Conservation (phyloP, 2,113 vertebrate species). For the Tachycineta bicolor region DNA sequence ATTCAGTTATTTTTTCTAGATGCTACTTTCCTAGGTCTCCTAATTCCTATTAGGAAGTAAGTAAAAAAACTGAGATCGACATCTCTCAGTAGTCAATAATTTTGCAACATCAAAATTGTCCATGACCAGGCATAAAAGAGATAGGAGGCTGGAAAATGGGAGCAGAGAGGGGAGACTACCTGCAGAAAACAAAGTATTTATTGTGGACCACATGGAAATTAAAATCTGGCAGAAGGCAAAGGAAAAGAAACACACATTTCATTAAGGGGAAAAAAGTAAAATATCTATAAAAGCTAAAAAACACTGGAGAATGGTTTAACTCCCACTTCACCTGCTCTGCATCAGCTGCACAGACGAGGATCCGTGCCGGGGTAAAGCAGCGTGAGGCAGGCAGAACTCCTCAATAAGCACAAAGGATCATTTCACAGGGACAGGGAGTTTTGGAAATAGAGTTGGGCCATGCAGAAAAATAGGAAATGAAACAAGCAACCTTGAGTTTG, state of each 20-base stretch:
- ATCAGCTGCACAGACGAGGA: neutral
- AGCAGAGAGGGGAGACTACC: neutral
- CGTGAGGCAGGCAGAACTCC: neutral
- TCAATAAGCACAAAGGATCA: rapidly evolving
- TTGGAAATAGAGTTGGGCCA: neutral
- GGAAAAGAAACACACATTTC: neutral
- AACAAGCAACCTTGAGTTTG: neutral
- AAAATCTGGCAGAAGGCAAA: neutral
- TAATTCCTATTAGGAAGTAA: neutral
- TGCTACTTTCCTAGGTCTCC: neutral
- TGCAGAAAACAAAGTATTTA: neutral
- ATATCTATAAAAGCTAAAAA: neutral
- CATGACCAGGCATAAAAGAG: neutral
- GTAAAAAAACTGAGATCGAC: neutral
- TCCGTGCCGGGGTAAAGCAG: rapidly evolving
- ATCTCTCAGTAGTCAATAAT: neutral
- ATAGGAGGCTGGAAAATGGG: neutral
- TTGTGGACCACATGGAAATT: neutral
- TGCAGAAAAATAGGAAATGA: neutral
- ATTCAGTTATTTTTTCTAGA: neutral
- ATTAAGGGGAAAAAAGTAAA: neutral
- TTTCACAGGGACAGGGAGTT: neutral
- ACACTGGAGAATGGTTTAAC: neutral
- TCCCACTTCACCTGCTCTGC: too few relatives aligned
- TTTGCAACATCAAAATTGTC: neutral